A percentile compares a stretch with the other conserved stretches of the same genome.
These are phyloP conservation scores for Arizona elegans DNA, from an alignment of 2,113 vertebrate species.

Conservation along the genomic window DNA sequence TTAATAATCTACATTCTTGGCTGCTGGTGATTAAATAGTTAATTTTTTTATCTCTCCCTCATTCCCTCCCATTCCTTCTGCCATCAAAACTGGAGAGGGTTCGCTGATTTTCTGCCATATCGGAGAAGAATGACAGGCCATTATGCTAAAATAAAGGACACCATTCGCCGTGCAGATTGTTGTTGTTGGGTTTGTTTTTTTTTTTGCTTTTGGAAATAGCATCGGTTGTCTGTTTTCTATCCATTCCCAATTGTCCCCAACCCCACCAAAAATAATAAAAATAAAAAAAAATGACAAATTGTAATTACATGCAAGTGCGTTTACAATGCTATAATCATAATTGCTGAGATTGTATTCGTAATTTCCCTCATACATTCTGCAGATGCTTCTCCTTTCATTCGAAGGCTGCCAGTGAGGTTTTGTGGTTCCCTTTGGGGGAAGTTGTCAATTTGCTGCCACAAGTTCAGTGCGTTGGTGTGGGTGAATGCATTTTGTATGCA, in stretches of 20 bases:
- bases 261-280: slow-evolving; percentile 22
- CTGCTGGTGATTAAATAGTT: slow-evolving; percentile 44
- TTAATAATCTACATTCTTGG: slow-evolving; percentile 42
- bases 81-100: slow-evolving; percentile 49
- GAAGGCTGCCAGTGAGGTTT: slow-evolving; percentile 26
- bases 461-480: slow-evolving; percentile 36
- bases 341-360: slow-evolving; percentile 56
- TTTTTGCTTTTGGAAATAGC: slow-evolving; percentile 62
- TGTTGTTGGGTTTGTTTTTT: neutral
- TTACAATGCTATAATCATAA: slow-evolving; percentile 56
- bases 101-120: slow-evolving; percentile 37
- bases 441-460: slow-evolving; percentile 48
- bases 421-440: slow-evolving; percentile 37
- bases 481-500: neutral
- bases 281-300: slow-evolving; percentile 49
- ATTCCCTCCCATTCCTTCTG: slow-evolving; percentile 40
- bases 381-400: slow-evolving; percentile 66
- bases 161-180: slow-evolving; percentile 57
- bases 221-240: slow-evolving; percentile 66
- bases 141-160: slow-evolving; percentile 64
- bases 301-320: slow-evolving; percentile 60
- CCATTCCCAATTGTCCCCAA: slow-evolving; percentile 48
- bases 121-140: slow-evolving; percentile 50
- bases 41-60: slow-evolving; percentile 38
- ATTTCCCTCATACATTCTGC: slow-evolving; percentile 62